phyloP scores from a whole-genome alignment of 2,888 invertebrate species.

The Amitus sp. region DNA sequence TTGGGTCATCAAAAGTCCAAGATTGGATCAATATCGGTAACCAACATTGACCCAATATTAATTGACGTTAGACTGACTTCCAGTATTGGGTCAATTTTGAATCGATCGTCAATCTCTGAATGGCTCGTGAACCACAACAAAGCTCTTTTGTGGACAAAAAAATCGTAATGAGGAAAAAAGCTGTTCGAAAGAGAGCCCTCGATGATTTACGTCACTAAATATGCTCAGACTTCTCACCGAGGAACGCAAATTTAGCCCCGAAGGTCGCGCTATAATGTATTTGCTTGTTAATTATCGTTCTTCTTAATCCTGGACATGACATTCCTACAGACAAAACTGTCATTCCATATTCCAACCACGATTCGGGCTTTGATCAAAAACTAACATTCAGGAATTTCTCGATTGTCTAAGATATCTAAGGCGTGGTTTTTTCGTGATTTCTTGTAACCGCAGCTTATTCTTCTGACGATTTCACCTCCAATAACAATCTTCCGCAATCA shows the following conservation, averaged over 20 bases:
- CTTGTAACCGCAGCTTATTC: not conserved
- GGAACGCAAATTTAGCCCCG: slow-evolving; percentile 31
- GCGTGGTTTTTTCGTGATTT: not conserved
- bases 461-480: not conserved
- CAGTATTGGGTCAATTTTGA: no score
- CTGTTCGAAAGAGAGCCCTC: slow-evolving; percentile 21
- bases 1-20: no score
- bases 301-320: slow-evolving; percentile 28
- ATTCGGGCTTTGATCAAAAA: slow-evolving; percentile 28
- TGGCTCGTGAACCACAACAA: no score
- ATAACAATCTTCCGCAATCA: no score
- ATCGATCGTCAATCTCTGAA: no score
- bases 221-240: slow-evolving; percentile 4
- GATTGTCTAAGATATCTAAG: slow-evolving; percentile 11
- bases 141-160: not conserved
- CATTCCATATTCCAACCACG: slow-evolving; percentile 36
- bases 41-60: no score
- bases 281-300: slow-evolving; percentile 40
- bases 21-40: no score
- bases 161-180: no score
- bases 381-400: slow-evolving; percentile 17
- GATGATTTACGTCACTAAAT: slow-evolving; percentile 27
- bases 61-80: no score
- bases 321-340: slow-evolving; percentile 27
- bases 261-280: slow-evolving; percentile 39